phyloP scores from a whole-genome alignment of 2,113 vertebrate genomes.

The Scomber japonicus region DNA sequence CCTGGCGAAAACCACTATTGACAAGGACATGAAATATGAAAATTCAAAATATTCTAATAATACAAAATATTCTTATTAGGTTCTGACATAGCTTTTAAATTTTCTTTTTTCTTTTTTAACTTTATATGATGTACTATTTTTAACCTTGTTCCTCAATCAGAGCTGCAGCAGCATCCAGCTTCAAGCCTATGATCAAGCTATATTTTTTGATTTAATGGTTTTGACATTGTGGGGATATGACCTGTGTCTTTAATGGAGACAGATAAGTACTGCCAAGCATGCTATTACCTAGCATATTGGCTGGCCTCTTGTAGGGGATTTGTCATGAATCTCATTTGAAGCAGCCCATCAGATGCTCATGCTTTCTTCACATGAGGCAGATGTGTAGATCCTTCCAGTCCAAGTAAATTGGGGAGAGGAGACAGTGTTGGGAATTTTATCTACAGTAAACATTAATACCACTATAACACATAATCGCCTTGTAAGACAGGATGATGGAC shows the following conservation, averaged over 20 bases:
- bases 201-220: conserved; percentile 69
- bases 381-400: conserved; percentile 38
- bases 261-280: conserved; percentile 69
- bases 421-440: not conserved
- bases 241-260: conserved; percentile 70
- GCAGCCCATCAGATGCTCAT: conserved; percentile 41
- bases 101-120: not conserved
- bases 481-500: not conserved
- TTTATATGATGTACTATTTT: not conserved
- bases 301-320: conserved; percentile 64
- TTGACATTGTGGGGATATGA: conserved; percentile 74
- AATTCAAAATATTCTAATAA: not conserved
- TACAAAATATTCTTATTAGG: not conserved
- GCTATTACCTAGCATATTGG: conserved; percentile 71
- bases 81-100: conserved; percentile 11
- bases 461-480: not conserved
- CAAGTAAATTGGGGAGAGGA: conserved; percentile 25
- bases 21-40: conserved; percentile 12
- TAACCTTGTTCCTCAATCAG: conserved; percentile 11
- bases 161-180: conserved; percentile 14
- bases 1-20: conserved; percentile 5
- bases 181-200: conserved; percentile 18
- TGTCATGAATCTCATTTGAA: conserved; percentile 77
- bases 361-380: conserved; percentile 30
- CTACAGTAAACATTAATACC: not conserved